Conservation (phyloP, 1,140 invertebrate species). For the Bombus sylvicola region DNA sequence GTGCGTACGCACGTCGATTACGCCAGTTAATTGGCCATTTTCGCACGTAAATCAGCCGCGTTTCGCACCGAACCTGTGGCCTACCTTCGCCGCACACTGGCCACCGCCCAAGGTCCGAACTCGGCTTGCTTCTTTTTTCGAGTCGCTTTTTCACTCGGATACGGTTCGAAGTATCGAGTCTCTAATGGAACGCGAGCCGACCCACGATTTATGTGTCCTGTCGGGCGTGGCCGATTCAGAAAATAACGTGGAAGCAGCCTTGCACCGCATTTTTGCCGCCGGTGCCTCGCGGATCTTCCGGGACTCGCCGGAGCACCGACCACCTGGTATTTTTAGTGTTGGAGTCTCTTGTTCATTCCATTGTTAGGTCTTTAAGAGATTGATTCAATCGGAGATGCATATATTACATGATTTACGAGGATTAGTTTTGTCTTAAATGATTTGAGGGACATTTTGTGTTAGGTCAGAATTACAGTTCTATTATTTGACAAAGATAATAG, state of each 20-base stretch:
- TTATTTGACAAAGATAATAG: too few species aligned
- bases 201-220: slow-evolving; percentile 43
- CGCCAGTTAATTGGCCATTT: slow-evolving; percentile 72
- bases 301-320: background rate
- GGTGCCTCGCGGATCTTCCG: slow-evolving; percentile 28
- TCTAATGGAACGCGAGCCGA: slow-evolving; percentile 48
- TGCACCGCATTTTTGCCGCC: slow-evolving; percentile 33
- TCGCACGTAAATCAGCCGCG: slow-evolving; percentile 69
- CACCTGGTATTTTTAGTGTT: background rate
- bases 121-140: slow-evolving; percentile 48
- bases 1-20: slow-evolving; percentile 56
- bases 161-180: slow-evolving; percentile 25
- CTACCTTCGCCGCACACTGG: slow-evolving; percentile 61
- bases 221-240: slow-evolving; percentile 44
- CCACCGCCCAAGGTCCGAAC: slow-evolving; percentile 65
- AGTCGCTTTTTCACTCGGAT: slow-evolving; percentile 32
- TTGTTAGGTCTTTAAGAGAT: background rate
- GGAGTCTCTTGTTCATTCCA: background rate
- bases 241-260: slow-evolving; percentile 44
- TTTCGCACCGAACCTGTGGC: slow-evolving; percentile 52
- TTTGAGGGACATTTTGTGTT: too few species aligned
- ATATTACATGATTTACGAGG: too few species aligned
- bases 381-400: too few species aligned
- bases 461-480: too few species aligned
- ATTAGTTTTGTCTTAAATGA: too few species aligned